Percentiles rank a stretch among this genome's conserved stretches.
Evolutionary conservation across 1,140 invertebrate species (phyloP).

Genomic region (Mizuhopecten yessoensis): DNA sequence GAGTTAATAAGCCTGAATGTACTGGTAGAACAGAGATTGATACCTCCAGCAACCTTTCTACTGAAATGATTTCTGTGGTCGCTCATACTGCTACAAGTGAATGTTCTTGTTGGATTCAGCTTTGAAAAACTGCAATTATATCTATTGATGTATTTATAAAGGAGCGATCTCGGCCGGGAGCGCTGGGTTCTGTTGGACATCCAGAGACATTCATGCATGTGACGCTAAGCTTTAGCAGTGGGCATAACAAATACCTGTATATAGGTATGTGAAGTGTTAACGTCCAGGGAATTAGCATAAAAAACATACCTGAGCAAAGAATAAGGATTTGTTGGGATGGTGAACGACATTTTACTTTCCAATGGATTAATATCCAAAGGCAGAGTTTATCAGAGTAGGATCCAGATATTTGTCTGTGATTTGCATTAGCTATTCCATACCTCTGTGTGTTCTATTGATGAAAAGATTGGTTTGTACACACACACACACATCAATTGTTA

Average conservation of each 20-base stretch:
- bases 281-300: conserved; percentile 15
- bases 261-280: not conserved
- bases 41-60: not conserved
- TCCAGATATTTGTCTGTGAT: not conserved
- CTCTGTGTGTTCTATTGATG: not conserved
- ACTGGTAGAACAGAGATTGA: not conserved
- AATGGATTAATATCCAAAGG: not conserved
- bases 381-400: not conserved
- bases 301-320: not conserved
- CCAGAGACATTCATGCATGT: conserved; percentile 26
- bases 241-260: not conserved
- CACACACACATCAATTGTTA: not conserved
- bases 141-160: not conserved
- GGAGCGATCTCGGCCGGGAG: not conserved
- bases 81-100: not conserved
- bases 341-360: not conserved
- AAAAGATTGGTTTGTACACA: not conserved
- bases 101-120: not conserved
- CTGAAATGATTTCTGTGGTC: not conserved
- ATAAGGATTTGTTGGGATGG: not conserved
- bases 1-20: not conserved
- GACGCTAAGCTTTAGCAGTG: not conserved
- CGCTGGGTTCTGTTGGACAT: not conserved
- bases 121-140: not conserved
- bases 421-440: not conserved